Percentiles rank a stretch among this genome's conserved stretches.
Conservation (phyloP, 1,140 invertebrate genomes). For the Leucophenga varia region DNA sequence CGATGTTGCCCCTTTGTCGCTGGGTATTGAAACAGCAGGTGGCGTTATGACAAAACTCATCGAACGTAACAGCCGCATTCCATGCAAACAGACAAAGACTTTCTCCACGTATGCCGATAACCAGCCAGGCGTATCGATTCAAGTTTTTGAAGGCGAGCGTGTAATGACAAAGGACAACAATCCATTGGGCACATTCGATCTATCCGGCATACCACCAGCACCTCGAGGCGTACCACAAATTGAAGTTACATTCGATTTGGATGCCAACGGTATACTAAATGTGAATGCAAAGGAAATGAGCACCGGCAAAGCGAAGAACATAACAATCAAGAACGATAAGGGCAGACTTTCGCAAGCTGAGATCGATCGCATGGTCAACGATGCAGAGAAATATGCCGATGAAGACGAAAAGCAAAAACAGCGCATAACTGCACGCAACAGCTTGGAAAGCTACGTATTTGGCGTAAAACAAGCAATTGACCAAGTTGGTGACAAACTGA, state of each 20-base stretch:
- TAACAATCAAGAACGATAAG: constrained; percentile 84
- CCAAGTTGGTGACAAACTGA: constrained; percentile 60
- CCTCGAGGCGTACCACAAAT: constrained; percentile 79
- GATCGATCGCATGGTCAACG: no score
- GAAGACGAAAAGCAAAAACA: constrained; percentile 70
- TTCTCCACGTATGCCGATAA: constrained; percentile 71
- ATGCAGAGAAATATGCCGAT: no score
- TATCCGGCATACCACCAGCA: constrained; percentile 80
- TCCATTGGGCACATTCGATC: constrained; percentile 72
- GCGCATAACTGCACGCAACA: constrained; percentile 62
- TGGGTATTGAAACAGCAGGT: constrained; percentile 64
- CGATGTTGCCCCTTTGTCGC: constrained; percentile 61
- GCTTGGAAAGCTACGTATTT: constrained; percentile 72
- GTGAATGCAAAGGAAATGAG: constrained; percentile 64
- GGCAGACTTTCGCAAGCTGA: constrained; percentile 77
- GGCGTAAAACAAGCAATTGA: constrained; percentile 65
- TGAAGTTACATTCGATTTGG: constrained; percentile 68
- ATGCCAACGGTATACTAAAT: constrained; percentile 71
- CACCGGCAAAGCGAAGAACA: constrained; percentile 65
- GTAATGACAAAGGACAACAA: constrained; percentile 76
- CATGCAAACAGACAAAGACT: constrained; percentile 65
- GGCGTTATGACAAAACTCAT: constrained; percentile 67
- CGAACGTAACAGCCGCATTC: constrained; percentile 65
- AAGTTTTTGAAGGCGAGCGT: constrained; percentile 69
- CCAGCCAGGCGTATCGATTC: constrained; percentile 68